Evolutionary conservation across 2,888 invertebrate genomes (phyloP).

Genomic region (Belgica antarctica): DNA sequence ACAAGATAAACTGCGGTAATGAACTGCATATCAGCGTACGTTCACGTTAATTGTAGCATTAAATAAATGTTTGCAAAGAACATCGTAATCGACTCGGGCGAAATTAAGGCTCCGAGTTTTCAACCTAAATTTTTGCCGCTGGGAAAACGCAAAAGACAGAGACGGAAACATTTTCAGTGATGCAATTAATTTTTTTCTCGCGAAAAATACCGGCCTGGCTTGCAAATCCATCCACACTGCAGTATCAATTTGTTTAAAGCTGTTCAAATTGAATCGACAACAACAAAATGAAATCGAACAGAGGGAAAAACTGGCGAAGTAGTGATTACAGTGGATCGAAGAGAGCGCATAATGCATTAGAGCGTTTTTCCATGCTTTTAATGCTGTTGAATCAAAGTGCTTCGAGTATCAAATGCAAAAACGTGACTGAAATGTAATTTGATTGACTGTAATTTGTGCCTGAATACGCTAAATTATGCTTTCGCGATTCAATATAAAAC

Average conservation of each 20-base stretch:
- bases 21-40: slow-evolving; percentile 8
- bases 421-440: slow-evolving; percentile 44
- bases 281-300: background rate
- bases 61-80: slow-evolving; percentile 15
- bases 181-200: slow-evolving; percentile 35
- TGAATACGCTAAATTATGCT: slow-evolving; percentile 43
- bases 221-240: background rate
- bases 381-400: slow-evolving; percentile 27
- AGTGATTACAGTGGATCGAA: slow-evolving; percentile 37
- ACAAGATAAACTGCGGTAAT: slow-evolving; percentile 18
- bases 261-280: slow-evolving; percentile 7
- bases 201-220: background rate
- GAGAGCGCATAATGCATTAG: slow-evolving; percentile 7
- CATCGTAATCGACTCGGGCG: background rate
- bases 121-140: slow-evolving; percentile 14
- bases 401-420: slow-evolving; percentile 37
- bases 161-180: slow-evolving; percentile 18
- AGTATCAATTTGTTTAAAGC: background rate
- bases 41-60: slow-evolving; percentile 25
- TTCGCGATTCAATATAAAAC: slow-evolving; percentile 44
- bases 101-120: background rate
- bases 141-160: slow-evolving; percentile 6
- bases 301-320: slow-evolving; percentile 9
- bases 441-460: slow-evolving; percentile 44
- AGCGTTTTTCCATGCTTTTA: slow-evolving; percentile 23